Percentiles rank a stretch among this genome's conserved stretches.
These are phyloP conservation scores for Physella acuta DNA, from an alignment of 1,140 invertebrate genomes.

Conservation along the genomic window DNA sequence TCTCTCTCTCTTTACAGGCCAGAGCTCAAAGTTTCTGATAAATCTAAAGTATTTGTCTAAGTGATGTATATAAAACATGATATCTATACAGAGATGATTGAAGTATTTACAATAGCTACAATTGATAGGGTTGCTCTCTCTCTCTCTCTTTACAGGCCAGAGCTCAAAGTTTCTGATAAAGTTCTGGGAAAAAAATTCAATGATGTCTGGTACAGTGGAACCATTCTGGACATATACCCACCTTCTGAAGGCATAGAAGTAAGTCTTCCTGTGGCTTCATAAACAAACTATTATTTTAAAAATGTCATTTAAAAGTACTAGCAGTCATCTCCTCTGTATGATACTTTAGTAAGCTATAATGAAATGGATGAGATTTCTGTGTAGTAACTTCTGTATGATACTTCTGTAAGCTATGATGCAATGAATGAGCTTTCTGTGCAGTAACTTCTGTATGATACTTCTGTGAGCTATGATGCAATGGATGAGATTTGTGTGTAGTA, in stretches of 20 bases:
- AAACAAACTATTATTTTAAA: background rate
- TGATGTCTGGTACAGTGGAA: slow-evolving; percentile 51
- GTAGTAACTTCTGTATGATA: too few relatives aligned
- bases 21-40: too few relatives aligned
- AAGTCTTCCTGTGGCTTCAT: background rate
- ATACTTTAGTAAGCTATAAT: too few relatives aligned
- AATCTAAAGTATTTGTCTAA: too few relatives aligned
- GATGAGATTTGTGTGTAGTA: too few relatives aligned
- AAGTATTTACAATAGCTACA: background rate
- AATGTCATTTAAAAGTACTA: background rate
- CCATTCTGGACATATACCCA: slow-evolving; percentile 35
- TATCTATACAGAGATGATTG: background rate
- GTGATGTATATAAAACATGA: too few relatives aligned
- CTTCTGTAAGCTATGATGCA: too few relatives aligned
- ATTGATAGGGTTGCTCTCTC: background rate
- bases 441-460: too few relatives aligned
- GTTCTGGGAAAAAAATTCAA: slow-evolving; percentile 43
- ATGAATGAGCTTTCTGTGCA: too few relatives aligned
- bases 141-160: slow-evolving; percentile 20
- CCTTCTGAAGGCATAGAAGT: slow-evolving; percentile 30
- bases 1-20: too few relatives aligned
- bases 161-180: slow-evolving; percentile 33
- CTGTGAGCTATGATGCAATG: too few relatives aligned
- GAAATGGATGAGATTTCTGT: too few relatives aligned
- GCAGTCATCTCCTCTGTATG: background rate